phyloP scores from a whole-genome alignment of 2,888 invertebrate species.

The Keiferia lycopersicella region DNA sequence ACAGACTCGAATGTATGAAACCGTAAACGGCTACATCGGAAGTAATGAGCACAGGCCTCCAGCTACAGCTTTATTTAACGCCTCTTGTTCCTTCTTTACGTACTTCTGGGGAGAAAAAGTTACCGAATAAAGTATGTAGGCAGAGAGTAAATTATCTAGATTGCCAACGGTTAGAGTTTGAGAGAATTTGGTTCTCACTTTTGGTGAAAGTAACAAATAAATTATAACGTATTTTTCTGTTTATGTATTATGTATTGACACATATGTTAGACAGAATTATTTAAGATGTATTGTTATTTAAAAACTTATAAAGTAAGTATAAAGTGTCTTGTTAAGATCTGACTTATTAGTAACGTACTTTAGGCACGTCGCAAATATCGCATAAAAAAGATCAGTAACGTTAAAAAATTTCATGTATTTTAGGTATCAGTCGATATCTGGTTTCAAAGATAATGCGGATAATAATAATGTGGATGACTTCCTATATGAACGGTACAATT shows the following conservation, averaged over 20 bases:
- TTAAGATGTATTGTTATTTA: too few species aligned
- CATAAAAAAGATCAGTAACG: too few species aligned
- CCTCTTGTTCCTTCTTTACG: not conserved
- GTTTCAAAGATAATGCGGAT: too few species aligned
- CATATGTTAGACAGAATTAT: too few species aligned
- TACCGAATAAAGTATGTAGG: constrained; percentile 12
- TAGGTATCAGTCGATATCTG: too few species aligned
- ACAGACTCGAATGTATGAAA: not conserved
- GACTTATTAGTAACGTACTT: too few species aligned
- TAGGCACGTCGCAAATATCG: too few species aligned
- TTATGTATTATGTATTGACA: not conserved
- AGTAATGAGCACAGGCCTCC: constrained; percentile 2
- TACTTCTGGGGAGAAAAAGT: constrained; percentile 6
- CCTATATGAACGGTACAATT: too few species aligned
- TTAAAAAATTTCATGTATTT: too few species aligned
- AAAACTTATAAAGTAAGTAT: too few species aligned
- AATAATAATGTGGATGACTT: too few species aligned
- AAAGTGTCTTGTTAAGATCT: too few species aligned
- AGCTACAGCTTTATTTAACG: constrained; percentile 7
- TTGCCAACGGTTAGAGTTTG: not conserved
- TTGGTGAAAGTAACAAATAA: not conserved
- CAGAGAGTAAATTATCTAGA: constrained; percentile 16
- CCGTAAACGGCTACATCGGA: constrained; percentile 7
- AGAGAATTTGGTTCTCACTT: not conserved
- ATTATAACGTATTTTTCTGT: not conserved